These are phyloP conservation scores for Poecile montanus DNA, from an alignment of 2,797 vertebrate genomes.

Conservation along the genomic window DNA sequence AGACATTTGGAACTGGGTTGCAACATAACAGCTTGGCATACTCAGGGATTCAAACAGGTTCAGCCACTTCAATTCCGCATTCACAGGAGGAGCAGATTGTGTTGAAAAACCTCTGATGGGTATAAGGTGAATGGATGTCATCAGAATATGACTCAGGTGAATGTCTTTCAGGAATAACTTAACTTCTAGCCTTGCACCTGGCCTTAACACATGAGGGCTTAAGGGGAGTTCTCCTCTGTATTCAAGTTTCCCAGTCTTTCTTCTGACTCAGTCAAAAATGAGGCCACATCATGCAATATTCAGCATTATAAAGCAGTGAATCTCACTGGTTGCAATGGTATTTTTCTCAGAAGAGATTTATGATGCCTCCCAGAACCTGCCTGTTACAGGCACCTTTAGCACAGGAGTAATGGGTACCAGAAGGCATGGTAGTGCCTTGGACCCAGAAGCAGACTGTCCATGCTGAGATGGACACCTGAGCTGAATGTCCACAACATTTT, in stretches of 20 bases:
- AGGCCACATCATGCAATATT: not conserved
- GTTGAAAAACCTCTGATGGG: not conserved
- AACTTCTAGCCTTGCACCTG: not conserved
- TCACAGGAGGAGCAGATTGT: not conserved
- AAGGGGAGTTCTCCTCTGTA: not conserved
- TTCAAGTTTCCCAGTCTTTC: not conserved
- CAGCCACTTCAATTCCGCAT: not conserved
- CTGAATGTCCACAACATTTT: not conserved
- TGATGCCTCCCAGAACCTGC: not conserved
- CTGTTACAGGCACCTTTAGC: not conserved
- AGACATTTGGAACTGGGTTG: not conserved
- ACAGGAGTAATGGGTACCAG: not conserved
- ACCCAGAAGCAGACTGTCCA: not conserved
- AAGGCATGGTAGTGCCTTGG: not conserved
- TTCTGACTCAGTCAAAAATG: not conserved
- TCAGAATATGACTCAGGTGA: not conserved
- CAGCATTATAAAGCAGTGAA: not conserved
- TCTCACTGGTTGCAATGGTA: not conserved
- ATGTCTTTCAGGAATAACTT: not conserved
- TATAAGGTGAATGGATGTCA: not conserved
- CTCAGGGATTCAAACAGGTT: not conserved
- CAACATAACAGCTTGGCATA: not conserved
- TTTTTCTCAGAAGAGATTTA: not conserved
- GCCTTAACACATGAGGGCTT: not conserved
- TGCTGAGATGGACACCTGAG: not conserved